A percentile compares a stretch with the other conserved stretches of the same genome.
Evolutionary conservation across 2,113 vertebrate genomes (phyloP).

Genomic region (Burhinus bistriatus): DNA sequence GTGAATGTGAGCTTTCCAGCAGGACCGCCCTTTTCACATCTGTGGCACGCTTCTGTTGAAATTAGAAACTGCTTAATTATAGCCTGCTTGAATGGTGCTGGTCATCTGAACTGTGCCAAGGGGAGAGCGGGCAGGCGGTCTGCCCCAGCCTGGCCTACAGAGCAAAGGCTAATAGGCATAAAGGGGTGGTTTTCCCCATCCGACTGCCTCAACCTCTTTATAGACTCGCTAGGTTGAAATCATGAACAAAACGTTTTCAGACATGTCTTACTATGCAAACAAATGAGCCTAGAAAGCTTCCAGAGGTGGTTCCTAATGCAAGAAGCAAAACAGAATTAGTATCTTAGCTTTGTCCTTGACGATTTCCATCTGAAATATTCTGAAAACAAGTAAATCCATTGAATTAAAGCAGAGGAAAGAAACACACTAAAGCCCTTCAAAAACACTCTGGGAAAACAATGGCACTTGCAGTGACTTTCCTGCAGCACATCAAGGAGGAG

Average conservation of each 20-base stretch:
- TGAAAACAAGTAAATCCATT: background rate
- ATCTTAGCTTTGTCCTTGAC: background rate
- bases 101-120: background rate
- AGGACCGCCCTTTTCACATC: background rate
- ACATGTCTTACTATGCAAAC: background rate
- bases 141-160: background rate
- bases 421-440: background rate
- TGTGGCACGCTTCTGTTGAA: background rate
- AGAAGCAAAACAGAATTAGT: background rate
- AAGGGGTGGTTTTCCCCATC: background rate
- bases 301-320: background rate
- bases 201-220: background rate
- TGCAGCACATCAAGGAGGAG: background rate
- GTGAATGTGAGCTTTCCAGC: background rate
- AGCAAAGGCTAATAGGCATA: background rate
- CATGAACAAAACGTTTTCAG: background rate
- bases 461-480: slow-evolving; percentile 22
- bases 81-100: background rate
- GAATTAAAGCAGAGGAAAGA: background rate
- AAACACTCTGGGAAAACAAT: slow-evolving; percentile 23
- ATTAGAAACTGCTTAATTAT: background rate
- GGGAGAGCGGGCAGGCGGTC: rapidly evolving
- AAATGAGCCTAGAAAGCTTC: background rate
- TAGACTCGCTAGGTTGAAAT: background rate
- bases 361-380: background rate